These are phyloP conservation scores for Amblyraja radiata DNA, from an alignment of 2,797 vertebrate species.

Conservation along the genomic window DNA sequence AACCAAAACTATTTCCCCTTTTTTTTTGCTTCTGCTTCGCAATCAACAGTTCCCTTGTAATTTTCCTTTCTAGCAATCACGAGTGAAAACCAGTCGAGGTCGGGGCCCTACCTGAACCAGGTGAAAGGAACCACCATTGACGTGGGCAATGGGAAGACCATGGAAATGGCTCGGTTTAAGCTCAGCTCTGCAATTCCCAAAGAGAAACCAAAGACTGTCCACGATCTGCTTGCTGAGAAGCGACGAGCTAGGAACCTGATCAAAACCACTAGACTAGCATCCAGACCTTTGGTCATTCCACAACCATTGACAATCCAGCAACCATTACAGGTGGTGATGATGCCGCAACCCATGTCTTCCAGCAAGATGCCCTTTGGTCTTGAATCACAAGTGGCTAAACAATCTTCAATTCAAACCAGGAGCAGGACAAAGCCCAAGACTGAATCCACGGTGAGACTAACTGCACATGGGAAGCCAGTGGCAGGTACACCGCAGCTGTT, in stretches of 20 bases:
- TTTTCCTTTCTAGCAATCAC: neutral
- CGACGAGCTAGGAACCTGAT: constrained; percentile 35
- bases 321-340: neutral
- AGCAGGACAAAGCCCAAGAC: neutral
- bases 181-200: constrained; percentile 19
- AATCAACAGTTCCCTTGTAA: neutral
- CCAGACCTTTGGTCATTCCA: constrained; percentile 49
- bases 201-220: constrained; percentile 59
- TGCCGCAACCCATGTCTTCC: neutral
- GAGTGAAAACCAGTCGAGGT: neutral
- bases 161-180: neutral
- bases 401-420: neutral
- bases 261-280: neutral
- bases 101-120: constrained; percentile 2
- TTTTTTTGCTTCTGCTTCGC: neutral
- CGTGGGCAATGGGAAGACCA: neutral
- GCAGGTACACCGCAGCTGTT: neutral
- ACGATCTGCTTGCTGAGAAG: constrained; percentile 54
- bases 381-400: neutral
- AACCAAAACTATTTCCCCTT: neutral
- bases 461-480: neutral
- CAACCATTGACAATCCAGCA: constrained; percentile 50
- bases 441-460: neutral
- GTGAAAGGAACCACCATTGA: neutral
- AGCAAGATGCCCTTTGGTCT: neutral